Percentiles rank a stretch among this genome's conserved stretches.
Evolutionary conservation across 2,888 invertebrate species (phyloP).

Genomic region (Phymatocera aterrima): DNA sequence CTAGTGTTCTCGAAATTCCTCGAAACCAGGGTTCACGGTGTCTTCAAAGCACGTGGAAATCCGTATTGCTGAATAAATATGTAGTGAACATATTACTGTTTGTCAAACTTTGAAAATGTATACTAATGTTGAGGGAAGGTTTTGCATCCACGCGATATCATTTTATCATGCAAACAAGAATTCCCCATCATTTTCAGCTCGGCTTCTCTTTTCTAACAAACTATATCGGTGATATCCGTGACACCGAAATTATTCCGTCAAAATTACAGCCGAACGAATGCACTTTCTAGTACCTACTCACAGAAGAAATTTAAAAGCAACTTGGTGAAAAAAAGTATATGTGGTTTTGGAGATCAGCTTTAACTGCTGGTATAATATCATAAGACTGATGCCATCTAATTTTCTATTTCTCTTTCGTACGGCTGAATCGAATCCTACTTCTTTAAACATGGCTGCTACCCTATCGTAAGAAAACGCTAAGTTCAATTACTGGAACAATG

Average conservation of each 20-base stretch:
- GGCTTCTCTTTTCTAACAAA: neutral
- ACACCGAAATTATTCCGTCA: too few relatives aligned
- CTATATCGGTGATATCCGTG: too few relatives aligned
- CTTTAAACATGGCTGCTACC: neutral
- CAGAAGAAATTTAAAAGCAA: too few relatives aligned
- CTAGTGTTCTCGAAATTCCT: constrained; percentile 7
- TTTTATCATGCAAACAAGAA: neutral
- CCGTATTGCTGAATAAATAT: neutral
- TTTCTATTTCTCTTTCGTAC: neutral
- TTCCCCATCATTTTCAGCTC: neutral
- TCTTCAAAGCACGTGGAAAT: neutral
- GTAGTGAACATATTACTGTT: neutral
- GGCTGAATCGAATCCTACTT: neutral
- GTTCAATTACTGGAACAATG: constrained; percentile 63
- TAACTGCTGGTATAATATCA: neutral
- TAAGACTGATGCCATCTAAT: neutral
- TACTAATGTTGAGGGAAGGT: neutral
- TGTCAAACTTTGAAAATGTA: neutral
- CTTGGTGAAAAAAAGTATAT: too few relatives aligned
- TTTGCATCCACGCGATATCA: neutral
- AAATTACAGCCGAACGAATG: too few relatives aligned
- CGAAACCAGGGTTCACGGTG: neutral
- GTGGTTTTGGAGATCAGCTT: neutral
- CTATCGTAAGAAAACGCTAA: constrained; percentile 45
- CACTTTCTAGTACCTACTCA: too few relatives aligned